Conservation (phyloP, 1,140 invertebrate species). For the Leucophenga varia region DNA sequence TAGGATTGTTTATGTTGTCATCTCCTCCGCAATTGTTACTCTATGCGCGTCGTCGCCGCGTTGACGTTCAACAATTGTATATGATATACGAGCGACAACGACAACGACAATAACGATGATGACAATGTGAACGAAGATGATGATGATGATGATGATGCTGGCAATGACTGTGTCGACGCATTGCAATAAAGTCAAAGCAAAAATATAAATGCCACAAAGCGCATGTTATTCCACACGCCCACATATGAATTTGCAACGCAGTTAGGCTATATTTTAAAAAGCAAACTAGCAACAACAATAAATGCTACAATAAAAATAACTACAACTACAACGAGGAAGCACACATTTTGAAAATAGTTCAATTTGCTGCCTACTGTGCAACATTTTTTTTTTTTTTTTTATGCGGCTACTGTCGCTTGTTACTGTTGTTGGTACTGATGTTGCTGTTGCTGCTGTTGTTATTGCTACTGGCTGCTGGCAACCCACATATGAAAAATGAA, state of each 20-base stretch:
- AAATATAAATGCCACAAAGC: constrained; percentile 38
- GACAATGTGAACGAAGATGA: constrained; percentile 12
- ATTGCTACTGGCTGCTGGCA: too few species aligned
- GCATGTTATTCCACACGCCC: too few species aligned
- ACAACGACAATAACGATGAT: constrained; percentile 25
- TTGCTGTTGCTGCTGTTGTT: constrained; percentile 5
- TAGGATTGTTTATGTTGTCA: constrained; percentile 54
- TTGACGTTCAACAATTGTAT: constrained; percentile 36
- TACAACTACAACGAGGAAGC: constrained; percentile 12
- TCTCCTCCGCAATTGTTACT: constrained; percentile 52
- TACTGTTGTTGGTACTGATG: constrained; percentile 16
- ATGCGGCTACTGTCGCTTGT: constrained; percentile 21
- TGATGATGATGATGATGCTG: background rate
- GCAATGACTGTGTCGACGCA: constrained; percentile 10
- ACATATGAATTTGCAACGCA: too few species aligned
- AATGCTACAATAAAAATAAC: too few species aligned
- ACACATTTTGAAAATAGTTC: constrained; percentile 50
- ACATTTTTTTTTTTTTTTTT: background rate
- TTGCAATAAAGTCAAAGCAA: constrained; percentile 34
- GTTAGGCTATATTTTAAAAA: too few species aligned
- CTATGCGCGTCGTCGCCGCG: too few species aligned
- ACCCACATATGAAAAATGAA: too few species aligned
- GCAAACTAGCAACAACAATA: too few species aligned
- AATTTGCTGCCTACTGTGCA: constrained; percentile 50
- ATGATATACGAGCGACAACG: constrained; percentile 52